Evolutionary conservation across 2,888 invertebrate species (phyloP), one percentile per base, ranked within the genome.

Genomic region (Aporophyla lueneburgensis): DNA sequence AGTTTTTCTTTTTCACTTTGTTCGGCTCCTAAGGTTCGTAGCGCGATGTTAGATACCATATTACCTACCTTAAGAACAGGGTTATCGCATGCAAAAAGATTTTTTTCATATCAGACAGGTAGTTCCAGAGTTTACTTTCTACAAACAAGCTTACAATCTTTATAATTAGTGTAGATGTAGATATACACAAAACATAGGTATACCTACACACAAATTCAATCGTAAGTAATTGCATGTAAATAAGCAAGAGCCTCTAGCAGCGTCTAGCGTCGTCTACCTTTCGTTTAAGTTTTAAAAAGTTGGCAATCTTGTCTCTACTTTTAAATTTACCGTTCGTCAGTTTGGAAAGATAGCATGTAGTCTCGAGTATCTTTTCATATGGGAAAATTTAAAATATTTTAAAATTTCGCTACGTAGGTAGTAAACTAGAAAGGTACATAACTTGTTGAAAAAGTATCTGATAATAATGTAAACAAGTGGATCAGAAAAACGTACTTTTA

Each of bases 301-400:
- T 62, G 43, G 53, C 49, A 66, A 70, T 62, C 54, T 75, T 49
- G 67, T 61, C 56, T 71, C n/a, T 12, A 54, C 33, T 83, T 73
- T 71, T 27, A 71, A 72, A 76, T 75, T 84, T 51, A 70, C 59
- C 76, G 82, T 67, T 75, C 68, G 61, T 82, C 74, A 61, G 65
- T 73, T 68, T 69, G 54, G 33, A 75, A 70, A 83, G 65, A 78
- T 78, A 68, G 51, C n/a, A 58, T 33, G 58, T 9, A 72, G 33
- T 27, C 49, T 62, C 24, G 24, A n/a, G 4, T 59, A 33, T 61
- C 33, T 68, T 74, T 66, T 62, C 27, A 56, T 65, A 59, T 40
- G 53, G 66, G 53, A 54, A 72, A 72, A 62, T 70, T 69, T 33
- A 1, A 70, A 72, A 69, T 51, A 12, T 72, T 69, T 43, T 27